phyloP scores from a whole-genome alignment of 2,888 invertebrate genomes.

The Idaea straminata region DNA sequence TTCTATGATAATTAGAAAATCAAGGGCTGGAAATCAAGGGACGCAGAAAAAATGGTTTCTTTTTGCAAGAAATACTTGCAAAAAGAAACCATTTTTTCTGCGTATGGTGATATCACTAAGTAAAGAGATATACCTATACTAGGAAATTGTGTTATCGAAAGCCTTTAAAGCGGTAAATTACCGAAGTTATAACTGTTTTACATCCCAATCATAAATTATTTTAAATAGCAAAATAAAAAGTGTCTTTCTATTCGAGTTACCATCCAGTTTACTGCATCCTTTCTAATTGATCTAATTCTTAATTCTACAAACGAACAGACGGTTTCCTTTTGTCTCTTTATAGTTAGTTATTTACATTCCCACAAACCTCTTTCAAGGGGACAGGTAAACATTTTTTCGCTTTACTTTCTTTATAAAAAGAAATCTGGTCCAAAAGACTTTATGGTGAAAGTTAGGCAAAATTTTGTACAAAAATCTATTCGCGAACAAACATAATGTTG shows the following conservation, averaged over 20 bases:
- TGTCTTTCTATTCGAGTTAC: not conserved
- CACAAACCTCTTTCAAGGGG: slow-evolving; percentile 46
- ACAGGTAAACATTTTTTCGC: slow-evolving; percentile 45
- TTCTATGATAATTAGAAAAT: too few species aligned
- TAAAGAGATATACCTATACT: too few species aligned
- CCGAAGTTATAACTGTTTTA: not conserved
- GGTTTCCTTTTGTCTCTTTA: slow-evolving; percentile 8
- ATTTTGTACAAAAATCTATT: slow-evolving; percentile 55
- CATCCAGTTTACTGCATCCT: not conserved
- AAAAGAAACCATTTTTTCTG: too few species aligned
- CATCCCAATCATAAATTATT: not conserved
- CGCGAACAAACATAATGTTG: slow-evolving; percentile 53
- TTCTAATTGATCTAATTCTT: slow-evolving; percentile 20
- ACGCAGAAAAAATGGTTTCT: too few species aligned
- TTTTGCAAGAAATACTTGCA: too few species aligned
- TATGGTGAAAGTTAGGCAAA: slow-evolving; percentile 57
- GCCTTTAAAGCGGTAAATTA: not conserved
- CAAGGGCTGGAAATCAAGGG: too few species aligned
- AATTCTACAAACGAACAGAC: slow-evolving; percentile 4
- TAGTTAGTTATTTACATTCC: slow-evolving; percentile 35
- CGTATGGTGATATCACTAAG: too few species aligned
- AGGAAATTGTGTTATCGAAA: not conserved
- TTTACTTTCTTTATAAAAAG: slow-evolving; percentile 32
- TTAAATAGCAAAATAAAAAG: not conserved
- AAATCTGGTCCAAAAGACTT: slow-evolving; percentile 41